Evolutionary conservation across 2,888 invertebrate species (phyloP), one percentile per base, ranked within the genome.

Genomic region (Ashinkailepas kermadecensis): DNA sequence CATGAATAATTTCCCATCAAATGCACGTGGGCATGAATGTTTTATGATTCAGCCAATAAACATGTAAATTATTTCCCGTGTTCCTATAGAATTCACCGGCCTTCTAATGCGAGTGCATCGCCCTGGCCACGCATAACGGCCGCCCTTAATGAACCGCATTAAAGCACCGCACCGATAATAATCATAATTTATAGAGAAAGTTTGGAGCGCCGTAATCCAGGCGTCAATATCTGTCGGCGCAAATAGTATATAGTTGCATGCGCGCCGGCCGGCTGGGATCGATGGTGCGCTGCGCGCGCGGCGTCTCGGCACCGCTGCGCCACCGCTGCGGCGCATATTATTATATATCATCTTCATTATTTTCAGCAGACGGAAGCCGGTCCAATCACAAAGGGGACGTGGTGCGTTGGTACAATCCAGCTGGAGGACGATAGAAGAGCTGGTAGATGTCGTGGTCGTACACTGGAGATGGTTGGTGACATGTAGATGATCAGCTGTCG

Each of bases 111-210:
- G n/a, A 25, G 67, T 8, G 8, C 39, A 4, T 12, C 21, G 78
- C 57, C 58, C 56, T n/a, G n/a, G 78, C 23, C 12, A 57, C 57
- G 57, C 78, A 78, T 78, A 54, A 78, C 18, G 78, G 54, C 78
- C 57, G 23, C 11, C 78, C 11, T 56, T 56, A 58, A 78, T 23
- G 78, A 78, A 78, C 58, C n/a, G 58, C 78, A 58, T 78, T 78
- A 78, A 56, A 23, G 58, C 57, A 56, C 4, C 57, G 23, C 23
- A 4, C 10, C 18, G 13, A 56, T 78, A 78, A 78, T 78, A 78
- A 58, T 58, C 58, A 58, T 78, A 78, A 78, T 78, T 78, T 78
- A 78, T 78, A 58, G 78, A 10, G 78, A 78, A 78, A 78, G 78
- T 78, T 78, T 4, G 74, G 54, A 18, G 74, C 54, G 25, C 18